phyloP scores from a whole-genome alignment of 2,113 vertebrate species.

The Oryzias javanicus region DNA sequence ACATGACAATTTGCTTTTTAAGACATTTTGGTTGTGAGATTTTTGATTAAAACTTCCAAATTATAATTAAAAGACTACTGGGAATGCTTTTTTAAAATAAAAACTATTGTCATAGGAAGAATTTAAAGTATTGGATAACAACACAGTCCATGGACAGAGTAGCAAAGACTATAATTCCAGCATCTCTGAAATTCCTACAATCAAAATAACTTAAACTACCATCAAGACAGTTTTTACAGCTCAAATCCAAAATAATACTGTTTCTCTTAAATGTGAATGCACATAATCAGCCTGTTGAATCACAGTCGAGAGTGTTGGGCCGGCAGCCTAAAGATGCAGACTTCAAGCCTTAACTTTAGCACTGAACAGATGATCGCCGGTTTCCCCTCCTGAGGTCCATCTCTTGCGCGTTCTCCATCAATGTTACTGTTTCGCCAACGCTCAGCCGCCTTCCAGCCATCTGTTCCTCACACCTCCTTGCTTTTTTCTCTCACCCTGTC shows the following conservation, averaged over 20 bases:
- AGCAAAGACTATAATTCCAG: not conserved
- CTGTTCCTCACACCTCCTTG: constrained; percentile 77
- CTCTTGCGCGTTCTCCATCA: constrained; percentile 69
- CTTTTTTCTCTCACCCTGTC: constrained; percentile 74
- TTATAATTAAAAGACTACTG: too few species aligned
- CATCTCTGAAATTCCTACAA: constrained; percentile 12
- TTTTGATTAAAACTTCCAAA: too few species aligned
- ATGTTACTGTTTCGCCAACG: constrained; percentile 74
- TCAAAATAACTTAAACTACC: constrained; percentile 19
- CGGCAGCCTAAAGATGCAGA: constrained; percentile 45
- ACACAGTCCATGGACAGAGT: constrained; percentile 12
- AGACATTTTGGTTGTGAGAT: too few species aligned
- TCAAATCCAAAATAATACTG: constrained; percentile 4
- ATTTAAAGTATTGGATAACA: not conserved
- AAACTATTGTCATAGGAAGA: too few species aligned
- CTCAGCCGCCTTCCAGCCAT: constrained; percentile 74
- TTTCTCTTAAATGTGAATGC: constrained; percentile 8
- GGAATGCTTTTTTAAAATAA: too few species aligned
- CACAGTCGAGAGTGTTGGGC: constrained; percentile 24
- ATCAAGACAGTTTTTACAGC: not conserved
- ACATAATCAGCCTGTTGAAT: constrained; percentile 5
- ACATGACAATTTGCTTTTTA: too few species aligned
- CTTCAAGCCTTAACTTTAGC: constrained; percentile 63
- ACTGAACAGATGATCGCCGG: constrained; percentile 62
- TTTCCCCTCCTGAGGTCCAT: constrained; percentile 69